phyloP scores from a whole-genome alignment of 2,113 vertebrate genomes.

The Phocoena sinus region DNA sequence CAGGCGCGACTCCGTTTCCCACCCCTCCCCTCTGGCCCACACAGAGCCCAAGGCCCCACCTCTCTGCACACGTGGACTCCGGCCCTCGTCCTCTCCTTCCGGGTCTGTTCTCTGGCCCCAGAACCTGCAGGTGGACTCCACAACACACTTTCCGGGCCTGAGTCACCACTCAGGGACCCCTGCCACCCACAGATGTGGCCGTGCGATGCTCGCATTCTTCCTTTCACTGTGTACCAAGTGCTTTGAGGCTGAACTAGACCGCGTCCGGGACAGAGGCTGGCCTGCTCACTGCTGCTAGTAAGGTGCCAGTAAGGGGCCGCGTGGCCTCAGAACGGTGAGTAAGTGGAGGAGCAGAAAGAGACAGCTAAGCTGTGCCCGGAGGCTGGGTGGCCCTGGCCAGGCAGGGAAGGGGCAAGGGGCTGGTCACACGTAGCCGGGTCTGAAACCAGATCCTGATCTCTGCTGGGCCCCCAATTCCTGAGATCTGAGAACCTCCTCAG shows the following conservation, averaged over 20 bases:
- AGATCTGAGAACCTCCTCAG: not conserved
- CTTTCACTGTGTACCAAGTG: not conserved
- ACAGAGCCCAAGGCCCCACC: not conserved
- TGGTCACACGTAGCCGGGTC: not conserved
- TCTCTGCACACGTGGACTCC: not conserved
- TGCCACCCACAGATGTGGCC: not conserved
- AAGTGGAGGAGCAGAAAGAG: not conserved
- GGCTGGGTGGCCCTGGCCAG: not conserved
- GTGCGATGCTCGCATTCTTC: not conserved
- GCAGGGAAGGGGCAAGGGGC: not conserved
- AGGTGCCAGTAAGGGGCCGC: not conserved
- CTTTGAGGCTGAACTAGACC: not conserved
- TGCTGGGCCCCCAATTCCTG: not conserved
- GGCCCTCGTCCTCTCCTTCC: not conserved
- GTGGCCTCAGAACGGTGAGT: not conserved
- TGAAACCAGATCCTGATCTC: not conserved
- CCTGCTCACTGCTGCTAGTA: not conserved
- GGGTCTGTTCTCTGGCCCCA: not conserved
- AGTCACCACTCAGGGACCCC: not conserved
- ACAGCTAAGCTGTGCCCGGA: accelerated
- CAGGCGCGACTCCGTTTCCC: not conserved
- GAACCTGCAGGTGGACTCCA: not conserved
- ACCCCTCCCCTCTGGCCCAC: too few relatives aligned
- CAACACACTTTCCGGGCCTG: not conserved
- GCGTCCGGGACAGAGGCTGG: not conserved